Evolutionary conservation across 2,797 vertebrate species (phyloP), one percentile per base, ranked within the genome.

Genomic region (Enteromius trimaculatus): DNA sequence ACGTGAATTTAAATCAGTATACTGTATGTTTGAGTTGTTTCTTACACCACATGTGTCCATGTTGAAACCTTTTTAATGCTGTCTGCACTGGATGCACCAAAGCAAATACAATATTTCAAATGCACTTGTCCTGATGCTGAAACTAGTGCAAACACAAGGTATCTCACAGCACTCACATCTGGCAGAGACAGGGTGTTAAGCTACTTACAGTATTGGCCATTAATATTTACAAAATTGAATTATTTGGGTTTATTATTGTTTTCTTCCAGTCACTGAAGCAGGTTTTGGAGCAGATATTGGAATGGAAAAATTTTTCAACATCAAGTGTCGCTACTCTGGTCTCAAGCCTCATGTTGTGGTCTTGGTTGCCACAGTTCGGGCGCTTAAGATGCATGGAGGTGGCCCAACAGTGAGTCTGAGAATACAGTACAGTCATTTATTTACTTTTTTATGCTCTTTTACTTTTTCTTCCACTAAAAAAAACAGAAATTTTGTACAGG

Each of bases 231-330:
- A n/a, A 37, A 37, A n/a, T 14, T 7, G 0, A 6, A 26, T 26
- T 11, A 7, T 44, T 42, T 62, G 26, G 10, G 26, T 29, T 62
- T 62, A 60, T 71, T 23, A 29, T 65, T 66, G 81, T n/a, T 58
- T 14, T 76, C 68, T 69, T 21, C 64, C 88, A 99, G 98, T 99
- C 89, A 99, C 98, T 0, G 98, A 99, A 93, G 98, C 98, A 62
- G 98, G 98, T 55, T 99, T 99, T 3, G 98, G 98, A 49, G 98
- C 98, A 7, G 98, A 99, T 88, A 99, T 99, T n/a, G 98, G 98
- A 79, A 99, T 99, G 98, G 98, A 99, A 88, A 99, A 99, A 89
- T 99, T 99, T 92, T 99, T 99, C 77, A 95, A 99, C 90, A 99
- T 99, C 88, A 99, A 99, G 89, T 99, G 98, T 88, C 96, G 97